Conservation (phyloP, 1,140 invertebrate species). For the Hylyphantes graminicola region DNA sequence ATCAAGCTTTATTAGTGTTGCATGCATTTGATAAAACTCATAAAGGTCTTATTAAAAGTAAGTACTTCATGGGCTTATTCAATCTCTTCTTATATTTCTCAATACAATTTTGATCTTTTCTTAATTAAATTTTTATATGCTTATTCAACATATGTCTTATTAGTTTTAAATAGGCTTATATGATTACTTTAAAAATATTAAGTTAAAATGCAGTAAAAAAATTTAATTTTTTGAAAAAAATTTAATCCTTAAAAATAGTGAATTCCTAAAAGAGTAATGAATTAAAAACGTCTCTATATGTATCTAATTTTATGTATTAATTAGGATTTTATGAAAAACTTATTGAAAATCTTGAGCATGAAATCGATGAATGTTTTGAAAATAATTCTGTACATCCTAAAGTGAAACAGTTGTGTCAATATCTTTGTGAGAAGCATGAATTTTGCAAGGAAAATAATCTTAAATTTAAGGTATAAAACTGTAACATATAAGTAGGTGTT, state of each 20-base stretch:
- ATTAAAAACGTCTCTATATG: not conserved
- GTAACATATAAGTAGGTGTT: not conserved
- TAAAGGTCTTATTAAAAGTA: not conserved
- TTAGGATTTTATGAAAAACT: not conserved
- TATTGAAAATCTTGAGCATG: not conserved
- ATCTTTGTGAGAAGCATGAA: constrained; percentile 10
- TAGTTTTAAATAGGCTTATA: not conserved
- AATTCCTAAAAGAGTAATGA: not conserved
- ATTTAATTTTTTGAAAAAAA: not conserved
- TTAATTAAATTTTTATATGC: no score
- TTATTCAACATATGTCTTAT: not conserved
- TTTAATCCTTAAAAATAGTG: no score
- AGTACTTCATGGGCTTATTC: no score
- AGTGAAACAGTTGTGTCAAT: not conserved
- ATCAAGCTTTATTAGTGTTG: not conserved
- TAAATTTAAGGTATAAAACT: constrained; percentile 15
- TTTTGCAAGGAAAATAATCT: not conserved
- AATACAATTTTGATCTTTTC: no score
- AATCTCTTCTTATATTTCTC: no score
- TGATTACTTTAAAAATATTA: not conserved
- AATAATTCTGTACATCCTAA: constrained; percentile 15
- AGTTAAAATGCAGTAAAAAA: not conserved
- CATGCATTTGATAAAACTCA: not conserved
- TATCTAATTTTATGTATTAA: not conserved
- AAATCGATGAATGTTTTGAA: not conserved